Evolutionary conservation across 2,888 invertebrate species (phyloP), one percentile per base, ranked within the genome.

Genomic region (Galeopsomyia nigrocyanea): DNA sequence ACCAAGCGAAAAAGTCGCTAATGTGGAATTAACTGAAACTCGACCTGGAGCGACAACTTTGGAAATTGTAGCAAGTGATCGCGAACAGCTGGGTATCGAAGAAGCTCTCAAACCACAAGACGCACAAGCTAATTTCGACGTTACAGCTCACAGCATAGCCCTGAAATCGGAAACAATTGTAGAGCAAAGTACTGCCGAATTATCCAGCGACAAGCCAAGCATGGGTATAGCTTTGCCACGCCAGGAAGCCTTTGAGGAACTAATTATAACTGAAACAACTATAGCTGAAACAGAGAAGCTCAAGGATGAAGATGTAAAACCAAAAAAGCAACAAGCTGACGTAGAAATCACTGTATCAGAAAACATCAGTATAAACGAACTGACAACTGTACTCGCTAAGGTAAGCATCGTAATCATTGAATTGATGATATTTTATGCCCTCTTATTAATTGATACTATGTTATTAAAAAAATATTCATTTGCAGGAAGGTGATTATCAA

Each of bases 231-330:
- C 87, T 80, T 74, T 86, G 78, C 84, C 87, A 71, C 87, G 87
- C 71, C 88, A 88, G 82, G 89, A 90, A 51, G 88, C 89, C 19
- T 76, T 88, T 57, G 88, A 88, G 73, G 88, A 90, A 82, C 87
- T 86, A 14, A 70, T 84, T 1, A 67, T 86, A 13, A 82, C 88
- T 2, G 87, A 88, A 76, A 85, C 87, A 47, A 84, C 87, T 77
- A 81, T 89, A 31, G 88, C 86, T 13, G 87, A 88, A 69, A 87
- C 87, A 55, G 84, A 87, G 73, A 85, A 87, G 80, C 87, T 88
- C 0, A 84, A 87, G 74, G 84, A 85, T 71, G 88, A 88, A 73
- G 82, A 86, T 58, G 86, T 87, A 1, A 80, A 82, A 72, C 84
- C 88, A 16, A 80, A 71, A 10, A 60, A 73, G 50, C 85, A 85